A percentile compares a stretch with the other conserved stretches of the same genome.
Conservation (phyloP, 2,888 invertebrate species). For the Morinoia aosen region DNA sequence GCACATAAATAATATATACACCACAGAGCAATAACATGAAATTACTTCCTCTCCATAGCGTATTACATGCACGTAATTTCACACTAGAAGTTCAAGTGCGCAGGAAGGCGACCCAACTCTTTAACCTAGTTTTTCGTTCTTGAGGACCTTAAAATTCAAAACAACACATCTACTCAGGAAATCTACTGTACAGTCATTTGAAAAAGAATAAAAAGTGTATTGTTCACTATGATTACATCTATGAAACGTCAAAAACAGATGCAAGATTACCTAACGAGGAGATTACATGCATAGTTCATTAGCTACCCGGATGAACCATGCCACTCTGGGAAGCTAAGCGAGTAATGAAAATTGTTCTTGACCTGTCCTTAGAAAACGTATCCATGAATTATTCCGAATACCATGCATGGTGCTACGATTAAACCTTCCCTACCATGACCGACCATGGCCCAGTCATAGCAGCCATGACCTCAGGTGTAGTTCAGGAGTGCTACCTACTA, state of each 20-base stretch:
- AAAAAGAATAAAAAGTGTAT: background rate
- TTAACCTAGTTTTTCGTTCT: background rate
- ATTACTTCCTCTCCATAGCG: background rate
- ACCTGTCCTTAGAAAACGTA: background rate
- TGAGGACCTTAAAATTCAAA: background rate
- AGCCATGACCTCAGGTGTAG: conserved; percentile 25
- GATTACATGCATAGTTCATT: too few relatives aligned
- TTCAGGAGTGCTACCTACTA: background rate
- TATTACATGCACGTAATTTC: background rate
- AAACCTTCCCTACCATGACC: conserved; percentile 36
- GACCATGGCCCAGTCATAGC: conserved; percentile 22
- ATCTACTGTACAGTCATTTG: background rate
- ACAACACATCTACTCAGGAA: background rate
- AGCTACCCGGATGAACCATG: background rate
- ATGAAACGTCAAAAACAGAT: too few relatives aligned
- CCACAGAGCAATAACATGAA: background rate
- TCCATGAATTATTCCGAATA: conserved; percentile 27
- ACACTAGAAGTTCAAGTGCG: too few relatives aligned
- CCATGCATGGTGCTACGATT: conserved; percentile 31
- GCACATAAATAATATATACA: background rate
- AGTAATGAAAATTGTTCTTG: conserved; percentile 2
- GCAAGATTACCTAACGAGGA: too few relatives aligned
- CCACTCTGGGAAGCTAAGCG: background rate
- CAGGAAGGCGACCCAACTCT: background rate
- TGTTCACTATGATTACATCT: background rate